Evolutionary conservation across 2,797 vertebrate genomes (phyloP).

Genomic region (Betta splendens): DNA sequence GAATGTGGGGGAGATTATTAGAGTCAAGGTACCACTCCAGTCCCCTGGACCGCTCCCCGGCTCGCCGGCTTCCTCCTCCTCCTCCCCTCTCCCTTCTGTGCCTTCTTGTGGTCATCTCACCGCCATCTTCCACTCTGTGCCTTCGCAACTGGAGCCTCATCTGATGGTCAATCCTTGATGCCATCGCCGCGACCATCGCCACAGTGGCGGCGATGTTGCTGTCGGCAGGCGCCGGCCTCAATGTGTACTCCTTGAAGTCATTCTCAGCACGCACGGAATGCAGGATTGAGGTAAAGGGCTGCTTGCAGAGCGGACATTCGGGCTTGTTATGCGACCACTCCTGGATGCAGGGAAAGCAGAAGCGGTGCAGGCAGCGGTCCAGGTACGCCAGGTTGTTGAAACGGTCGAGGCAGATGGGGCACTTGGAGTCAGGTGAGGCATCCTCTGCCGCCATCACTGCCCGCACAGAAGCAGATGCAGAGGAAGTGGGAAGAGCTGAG

Average conservation of each 20-base stretch:
- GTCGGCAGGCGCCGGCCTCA: conserved; percentile 78
- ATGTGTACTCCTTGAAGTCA: conserved; percentile 88
- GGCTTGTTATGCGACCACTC: conserved; percentile 95
- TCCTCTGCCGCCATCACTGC: conserved; percentile 79
- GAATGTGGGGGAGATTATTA: conserved; percentile 22
- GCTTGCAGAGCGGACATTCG: conserved; percentile 93
- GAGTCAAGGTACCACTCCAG: conserved; percentile 63
- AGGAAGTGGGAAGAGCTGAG: conserved; percentile 19
- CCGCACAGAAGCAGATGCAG: conserved; percentile 36
- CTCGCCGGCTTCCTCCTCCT: neutral
- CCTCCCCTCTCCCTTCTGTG: conserved; percentile 32
- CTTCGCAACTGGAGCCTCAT: conserved; percentile 67
- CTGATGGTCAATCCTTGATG: conserved; percentile 53
- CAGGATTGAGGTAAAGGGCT: conserved; percentile 90
- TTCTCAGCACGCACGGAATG: conserved; percentile 89
- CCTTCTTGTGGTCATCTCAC: neutral
- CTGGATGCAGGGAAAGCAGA: conserved; percentile 92
- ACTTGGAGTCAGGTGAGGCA: conserved; percentile 91
- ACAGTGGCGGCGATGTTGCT: conserved; percentile 66
- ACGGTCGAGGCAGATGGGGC: conserved; percentile 92
- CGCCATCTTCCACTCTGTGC: conserved; percentile 15
- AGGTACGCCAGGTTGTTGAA: conserved; percentile 91
- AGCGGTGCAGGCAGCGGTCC: conserved; percentile 90
- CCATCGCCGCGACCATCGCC: conserved; percentile 64
- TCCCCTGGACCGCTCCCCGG: conserved; percentile 8